These are phyloP conservation scores for Chrysolophus pictus DNA, from an alignment of 2,797 vertebrate genomes.

Conservation along the genomic window DNA sequence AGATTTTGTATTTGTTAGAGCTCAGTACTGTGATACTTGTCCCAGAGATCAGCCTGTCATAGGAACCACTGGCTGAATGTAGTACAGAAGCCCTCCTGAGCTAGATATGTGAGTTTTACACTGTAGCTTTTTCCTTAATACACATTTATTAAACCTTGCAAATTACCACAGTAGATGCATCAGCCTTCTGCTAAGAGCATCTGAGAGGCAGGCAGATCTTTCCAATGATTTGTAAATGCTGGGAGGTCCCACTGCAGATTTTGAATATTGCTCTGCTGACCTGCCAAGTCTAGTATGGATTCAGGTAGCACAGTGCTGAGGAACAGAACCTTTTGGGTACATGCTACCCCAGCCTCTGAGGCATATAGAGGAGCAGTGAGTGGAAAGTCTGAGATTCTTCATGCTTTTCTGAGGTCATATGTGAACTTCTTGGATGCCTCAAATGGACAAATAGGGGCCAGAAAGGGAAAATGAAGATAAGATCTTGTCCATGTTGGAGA, in stretches of 20 bases:
- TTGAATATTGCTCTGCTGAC: neutral
- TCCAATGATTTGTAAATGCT: neutral
- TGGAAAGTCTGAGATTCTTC: too few relatives aligned
- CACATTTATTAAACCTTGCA: neutral
- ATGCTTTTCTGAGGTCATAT: neutral
- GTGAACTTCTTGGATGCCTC: neutral
- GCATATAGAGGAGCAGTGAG: rapidly evolving
- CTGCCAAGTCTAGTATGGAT: neutral
- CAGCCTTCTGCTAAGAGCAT: neutral
- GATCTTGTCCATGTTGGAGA: neutral
- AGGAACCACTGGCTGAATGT: neutral
- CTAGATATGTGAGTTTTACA: neutral
- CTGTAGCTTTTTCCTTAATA: neutral
- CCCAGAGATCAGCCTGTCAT: neutral
- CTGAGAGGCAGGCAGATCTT: neutral
- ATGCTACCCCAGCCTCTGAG: rapidly evolving
- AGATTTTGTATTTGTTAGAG: neutral
- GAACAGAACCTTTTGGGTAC: neutral
- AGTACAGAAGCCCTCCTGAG: neutral
- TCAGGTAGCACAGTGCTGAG: neutral
- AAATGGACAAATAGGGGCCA: rapidly evolving
- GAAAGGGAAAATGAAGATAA: neutral
- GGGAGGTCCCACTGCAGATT: neutral
- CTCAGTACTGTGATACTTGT: neutral
- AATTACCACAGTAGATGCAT: neutral